Base-by-base conservation (phyloP, 2,113 vertebrate species). In the Ceyx cyanopectus region DNA sequence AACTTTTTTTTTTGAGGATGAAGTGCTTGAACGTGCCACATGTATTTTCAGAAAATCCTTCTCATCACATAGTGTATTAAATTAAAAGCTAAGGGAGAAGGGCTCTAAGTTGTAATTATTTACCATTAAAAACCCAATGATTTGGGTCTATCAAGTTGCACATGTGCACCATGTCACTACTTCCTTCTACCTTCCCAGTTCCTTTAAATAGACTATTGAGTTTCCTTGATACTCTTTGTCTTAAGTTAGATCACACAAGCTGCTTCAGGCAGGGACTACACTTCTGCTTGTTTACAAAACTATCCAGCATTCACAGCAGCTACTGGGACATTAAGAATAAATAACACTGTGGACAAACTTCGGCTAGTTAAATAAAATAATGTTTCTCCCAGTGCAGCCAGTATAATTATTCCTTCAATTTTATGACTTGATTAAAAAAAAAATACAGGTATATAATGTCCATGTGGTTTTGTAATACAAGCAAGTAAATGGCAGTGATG, bases 131-230 rank as follows among this genome's bases (percentile, higher is more conserved):
- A 75, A 45, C 79, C 2, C 4, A 7, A 22, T 89, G 26, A 16
- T 73, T 76, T 89, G 67, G 63, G 37, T 32, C 29, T 79, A 56
- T 69, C 4, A 32, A 37, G 41, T 37, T 77, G 19, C 24, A 12
- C 40, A 18, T 0, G 7, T 51, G 50, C 27, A 7, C 0, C 1
- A 30, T 37, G 14, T 53, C 14, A 18, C 37, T 43, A n/a, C 26
- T 91, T 93, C 51, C 21, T 84, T 19, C 24, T 70, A 50, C 22
- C 10, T 86, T 37, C 32, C 32, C 12, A 11, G 22, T 41, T 65
- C 70, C 48, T 40, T 74, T 60, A 73, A 91, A 41, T 43, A 46
- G 61, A 14, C 66, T 77, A 40, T 15, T 58, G 5, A 29, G 22
- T 45, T 87, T 80, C 10, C 51, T 72, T 80, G 54, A 48, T 60